Evolutionary conservation across 2,888 invertebrate genomes (phyloP).

Genomic region (Ischnus inquisitorius): DNA sequence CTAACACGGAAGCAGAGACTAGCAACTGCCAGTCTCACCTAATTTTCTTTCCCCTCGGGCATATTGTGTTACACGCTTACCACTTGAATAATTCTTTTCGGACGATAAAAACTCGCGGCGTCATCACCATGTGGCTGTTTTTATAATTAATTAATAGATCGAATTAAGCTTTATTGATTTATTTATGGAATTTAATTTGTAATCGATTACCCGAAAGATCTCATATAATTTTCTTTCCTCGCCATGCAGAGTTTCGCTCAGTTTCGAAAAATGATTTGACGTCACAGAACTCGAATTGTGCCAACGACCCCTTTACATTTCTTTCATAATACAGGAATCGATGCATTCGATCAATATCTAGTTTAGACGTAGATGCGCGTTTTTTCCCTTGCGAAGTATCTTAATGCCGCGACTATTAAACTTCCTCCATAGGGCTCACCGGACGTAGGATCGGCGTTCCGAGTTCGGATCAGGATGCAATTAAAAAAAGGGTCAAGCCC

Average conservation of each 20-base stretch:
- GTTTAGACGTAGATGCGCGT: too few relatives aligned
- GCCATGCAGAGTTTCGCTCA: not conserved
- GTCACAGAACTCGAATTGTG: too few relatives aligned
- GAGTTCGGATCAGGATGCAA: constrained; percentile 73
- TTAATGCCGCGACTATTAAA: not conserved
- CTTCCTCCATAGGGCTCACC: not conserved
- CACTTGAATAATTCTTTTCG: too few relatives aligned
- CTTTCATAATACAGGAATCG: too few relatives aligned
- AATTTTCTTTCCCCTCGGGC: constrained; percentile 42
- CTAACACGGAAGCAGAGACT: constrained; percentile 19
- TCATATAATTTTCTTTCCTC: constrained; percentile 22
- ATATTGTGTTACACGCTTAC: constrained; percentile 2
- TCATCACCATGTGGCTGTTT: too few relatives aligned
- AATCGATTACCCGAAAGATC: not conserved
- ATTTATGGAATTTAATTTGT: not conserved
- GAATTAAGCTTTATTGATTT: too few relatives aligned
- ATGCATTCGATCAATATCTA: too few relatives aligned
- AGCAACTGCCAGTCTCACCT: not conserved
- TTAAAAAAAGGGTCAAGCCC: constrained; percentile 80
- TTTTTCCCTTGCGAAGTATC: too few relatives aligned
- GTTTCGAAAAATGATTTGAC: not conserved
- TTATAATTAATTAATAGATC: too few relatives aligned
- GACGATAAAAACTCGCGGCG: too few relatives aligned
- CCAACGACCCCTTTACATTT: not conserved
- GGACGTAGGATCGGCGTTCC: not conserved